Evolutionary conservation across 1,140 invertebrate genomes (phyloP), one percentile per base, ranked within the genome.

Genomic region (Micrasema minimum): DNA sequence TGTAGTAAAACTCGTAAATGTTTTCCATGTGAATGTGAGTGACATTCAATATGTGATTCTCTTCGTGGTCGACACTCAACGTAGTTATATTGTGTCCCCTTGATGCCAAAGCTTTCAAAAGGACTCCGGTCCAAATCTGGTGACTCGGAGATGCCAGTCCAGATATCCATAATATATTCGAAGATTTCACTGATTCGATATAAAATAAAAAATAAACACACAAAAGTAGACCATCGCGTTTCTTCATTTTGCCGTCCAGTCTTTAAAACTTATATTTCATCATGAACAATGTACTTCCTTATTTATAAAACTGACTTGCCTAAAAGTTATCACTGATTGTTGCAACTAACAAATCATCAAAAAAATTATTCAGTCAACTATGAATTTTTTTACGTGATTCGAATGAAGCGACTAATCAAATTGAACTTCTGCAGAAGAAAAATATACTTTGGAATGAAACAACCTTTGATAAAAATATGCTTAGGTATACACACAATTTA

Each of bases 21-120:
- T 75, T 73, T 71, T 77, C 77, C 23, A 77, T 46, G 22, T 71
- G 71, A 43, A 77, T 74, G 48, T 65, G 62, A n/a, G 76, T 74
- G 10, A 75, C 45, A 68, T 77, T 77, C 18, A 18, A n/a, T 37
- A 55, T 61, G 31, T 55, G 59, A 6, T 2, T 10, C n/a, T 64
- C 68, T 10, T 74, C 71, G 5, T 45, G 22, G 50, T 77, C 74
- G n/a, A 73, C 72, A 62, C 69, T 73, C 11, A 78, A 59, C 35
- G 65, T 62, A 10, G 77, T 78, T 2, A 78, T 62, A 37, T 78
- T 77, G 55, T 78, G 76, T 9, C 76, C 76, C 31, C 43, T 65
- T 12, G 35, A 10, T 10, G 71, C 76, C 22, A 78, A 38, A 22
- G 59, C 70, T 46, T 62, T 72, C 23, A 73, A 65, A 14, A 78